phyloP scores from a whole-genome alignment of 2,888 invertebrate species.

The Holacanthella duospinosa region DNA sequence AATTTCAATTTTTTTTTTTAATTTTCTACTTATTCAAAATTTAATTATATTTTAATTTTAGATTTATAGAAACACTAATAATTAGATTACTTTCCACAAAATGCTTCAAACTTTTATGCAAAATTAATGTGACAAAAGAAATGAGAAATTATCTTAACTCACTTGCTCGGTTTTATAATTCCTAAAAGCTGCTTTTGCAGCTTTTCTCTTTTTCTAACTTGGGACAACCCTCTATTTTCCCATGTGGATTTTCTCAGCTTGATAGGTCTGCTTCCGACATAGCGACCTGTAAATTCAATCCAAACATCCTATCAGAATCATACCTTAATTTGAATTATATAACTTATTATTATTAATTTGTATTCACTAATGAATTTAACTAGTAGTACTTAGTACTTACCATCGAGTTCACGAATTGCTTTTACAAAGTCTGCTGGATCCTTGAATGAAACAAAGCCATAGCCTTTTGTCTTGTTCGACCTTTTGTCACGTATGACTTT shows the following conservation, averaged over 20 bases:
- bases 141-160: too few species aligned
- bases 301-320: too few species aligned
- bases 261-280: slow-evolving; percentile 96
- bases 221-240: slow-evolving; percentile 84
- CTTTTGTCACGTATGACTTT: slow-evolving; percentile 93
- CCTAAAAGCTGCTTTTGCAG: slow-evolving; percentile 49
- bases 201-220: slow-evolving; percentile 89
- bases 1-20: too few species aligned
- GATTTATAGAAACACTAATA: too few species aligned
- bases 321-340: not conserved
- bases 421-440: slow-evolving; percentile 95
- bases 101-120: too few species aligned
- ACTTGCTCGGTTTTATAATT: too few species aligned
- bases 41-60: too few species aligned
- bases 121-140: too few species aligned
- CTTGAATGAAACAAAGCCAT: slow-evolving; percentile 96
- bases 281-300: slow-evolving; percentile 70
- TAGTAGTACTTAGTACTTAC: slow-evolving; percentile 48
- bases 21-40: too few species aligned
- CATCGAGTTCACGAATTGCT: slow-evolving; percentile 99
- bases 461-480: slow-evolving; percentile 96
- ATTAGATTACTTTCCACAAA: too few species aligned
- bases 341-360: not conserved
- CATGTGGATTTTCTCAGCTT: slow-evolving; percentile 94
- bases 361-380: not conserved